Evolutionary conservation across 2,113 vertebrate genomes (phyloP).

Genomic region (Oxyura jamaicensis): DNA sequence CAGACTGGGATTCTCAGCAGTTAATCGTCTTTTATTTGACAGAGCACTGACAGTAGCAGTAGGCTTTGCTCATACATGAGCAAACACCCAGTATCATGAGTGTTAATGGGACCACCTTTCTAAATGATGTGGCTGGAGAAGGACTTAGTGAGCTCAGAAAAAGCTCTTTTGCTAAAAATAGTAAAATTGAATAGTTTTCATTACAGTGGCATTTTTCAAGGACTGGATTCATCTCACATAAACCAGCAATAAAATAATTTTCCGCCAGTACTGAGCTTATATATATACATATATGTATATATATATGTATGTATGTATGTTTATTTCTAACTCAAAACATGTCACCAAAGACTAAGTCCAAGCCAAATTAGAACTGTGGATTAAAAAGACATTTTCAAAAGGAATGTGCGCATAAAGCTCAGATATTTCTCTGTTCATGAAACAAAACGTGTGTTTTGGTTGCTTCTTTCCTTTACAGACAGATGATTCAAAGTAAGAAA

Average conservation of each 20-base stretch:
- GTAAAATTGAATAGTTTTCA: neutral
- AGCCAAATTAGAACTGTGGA: neutral
- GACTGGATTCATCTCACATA: neutral
- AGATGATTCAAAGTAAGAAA: neutral
- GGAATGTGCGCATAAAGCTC: neutral
- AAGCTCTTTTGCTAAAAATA: neutral
- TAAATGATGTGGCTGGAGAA: neutral
- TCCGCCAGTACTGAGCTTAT: neutral
- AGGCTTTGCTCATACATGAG: neutral
- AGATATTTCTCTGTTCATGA: neutral
- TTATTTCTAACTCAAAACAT: neutral
- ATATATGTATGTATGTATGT: too few species aligned
- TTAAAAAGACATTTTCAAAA: constrained; percentile 18
- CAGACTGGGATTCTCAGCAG: neutral
- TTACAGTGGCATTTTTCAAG: neutral
- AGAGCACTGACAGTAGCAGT: neutral
- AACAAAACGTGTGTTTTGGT: neutral
- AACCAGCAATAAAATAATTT: neutral
- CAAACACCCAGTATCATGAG: neutral
- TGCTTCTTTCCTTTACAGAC: neutral
- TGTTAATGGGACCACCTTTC: neutral
- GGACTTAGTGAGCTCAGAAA: neutral
- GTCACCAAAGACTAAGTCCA: neutral
- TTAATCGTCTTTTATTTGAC: neutral
- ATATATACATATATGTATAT: neutral